Evolutionary conservation across 2,797 vertebrate genomes (phyloP), one percentile per base, ranked within the genome.

Genomic region (Tadarida brasiliensis): DNA sequence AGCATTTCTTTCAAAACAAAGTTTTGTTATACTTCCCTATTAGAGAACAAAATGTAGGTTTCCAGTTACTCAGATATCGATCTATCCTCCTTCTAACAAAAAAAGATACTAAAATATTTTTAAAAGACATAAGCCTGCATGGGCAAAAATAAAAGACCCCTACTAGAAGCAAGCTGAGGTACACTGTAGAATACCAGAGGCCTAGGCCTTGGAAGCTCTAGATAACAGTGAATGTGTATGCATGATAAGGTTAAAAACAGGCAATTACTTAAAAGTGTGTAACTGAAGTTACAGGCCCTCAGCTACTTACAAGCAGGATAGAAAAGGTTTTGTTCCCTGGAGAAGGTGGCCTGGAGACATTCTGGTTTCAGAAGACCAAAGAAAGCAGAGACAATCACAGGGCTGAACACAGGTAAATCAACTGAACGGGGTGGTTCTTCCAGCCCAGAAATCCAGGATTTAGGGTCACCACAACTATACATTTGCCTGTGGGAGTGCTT

Each of bases 1-100:
- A 96, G 35, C 39, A 95, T 51, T 93, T 94, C 68, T 94, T 97
- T 92, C 67, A 26, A 95, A 90, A 90, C 63, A 76, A 74, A 22
- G 39, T 54, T 83, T 73, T 87, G 35, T 71, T 86, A 16, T 68
- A 68, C 63, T 87, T 87, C 86, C 39, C 49, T 56, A 68, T 82
- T 94, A 49, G 86, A 82, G 83, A 85, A 54, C 22, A 82, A 94
- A 90, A 78, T 14, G 4, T 26, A 86, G 16, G 59, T 26, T 87
- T 92, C 39, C 44, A 94, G 12, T 88, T 82, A 92, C 81, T 85
- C 28, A 22, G 63, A 70, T 63, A 7, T 47, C 19, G 4, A 86
- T 85, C 67, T 84, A 56, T 8, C 65, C 20, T 92, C 20, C 17
- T n/a, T 24, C 61, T 71, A 51, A 93, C 84, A 90, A 93, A 76